Percentiles rank a stretch among this genome's conserved stretches.
Conservation (phyloP, 1,140 invertebrate species). For the Frieseomelitta varia region DNA sequence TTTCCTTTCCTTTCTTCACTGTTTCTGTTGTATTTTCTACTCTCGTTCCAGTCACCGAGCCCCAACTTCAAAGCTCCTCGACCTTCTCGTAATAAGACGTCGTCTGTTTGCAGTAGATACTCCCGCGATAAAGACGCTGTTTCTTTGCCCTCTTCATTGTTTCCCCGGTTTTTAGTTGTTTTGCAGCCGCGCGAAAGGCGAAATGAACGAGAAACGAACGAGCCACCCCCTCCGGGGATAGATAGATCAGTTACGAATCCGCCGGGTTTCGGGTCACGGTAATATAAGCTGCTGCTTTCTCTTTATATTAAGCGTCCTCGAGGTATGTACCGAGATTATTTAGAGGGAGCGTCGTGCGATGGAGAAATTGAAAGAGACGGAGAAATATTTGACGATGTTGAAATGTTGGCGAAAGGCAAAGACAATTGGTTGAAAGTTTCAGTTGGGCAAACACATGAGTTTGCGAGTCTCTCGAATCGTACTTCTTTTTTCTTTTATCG, state of each 20-base stretch:
- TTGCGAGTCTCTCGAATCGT: background rate
- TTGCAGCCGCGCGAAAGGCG: background rate
- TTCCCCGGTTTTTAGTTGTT: background rate
- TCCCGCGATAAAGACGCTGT: slow-evolving; percentile 55
- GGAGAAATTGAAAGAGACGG: background rate
- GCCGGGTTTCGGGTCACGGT: background rate
- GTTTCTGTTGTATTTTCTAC: slow-evolving; percentile 8
- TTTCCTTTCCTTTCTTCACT: background rate
- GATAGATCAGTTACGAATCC: slow-evolving; percentile 1
- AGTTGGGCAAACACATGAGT: background rate
- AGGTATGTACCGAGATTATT: background rate
- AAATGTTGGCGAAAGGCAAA: background rate
- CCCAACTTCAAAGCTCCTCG: slow-evolving; percentile 64
- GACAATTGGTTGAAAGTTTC: background rate
- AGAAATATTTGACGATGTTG: background rate
- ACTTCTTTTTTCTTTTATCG: background rate
- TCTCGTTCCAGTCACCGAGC: slow-evolving; percentile 21
- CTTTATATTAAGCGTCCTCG: background rate
- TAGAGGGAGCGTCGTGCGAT: background rate
- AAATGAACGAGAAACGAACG: slow-evolving; percentile 15
- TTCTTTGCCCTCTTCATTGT: slow-evolving; percentile 39
- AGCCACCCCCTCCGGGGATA: background rate
- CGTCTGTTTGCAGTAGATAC: slow-evolving; percentile 65
- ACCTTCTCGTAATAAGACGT: slow-evolving; percentile 69
- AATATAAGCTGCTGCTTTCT: background rate